Evolutionary conservation across 2,797 vertebrate genomes (phyloP).

Genomic region (Morelia viridis): DNA sequence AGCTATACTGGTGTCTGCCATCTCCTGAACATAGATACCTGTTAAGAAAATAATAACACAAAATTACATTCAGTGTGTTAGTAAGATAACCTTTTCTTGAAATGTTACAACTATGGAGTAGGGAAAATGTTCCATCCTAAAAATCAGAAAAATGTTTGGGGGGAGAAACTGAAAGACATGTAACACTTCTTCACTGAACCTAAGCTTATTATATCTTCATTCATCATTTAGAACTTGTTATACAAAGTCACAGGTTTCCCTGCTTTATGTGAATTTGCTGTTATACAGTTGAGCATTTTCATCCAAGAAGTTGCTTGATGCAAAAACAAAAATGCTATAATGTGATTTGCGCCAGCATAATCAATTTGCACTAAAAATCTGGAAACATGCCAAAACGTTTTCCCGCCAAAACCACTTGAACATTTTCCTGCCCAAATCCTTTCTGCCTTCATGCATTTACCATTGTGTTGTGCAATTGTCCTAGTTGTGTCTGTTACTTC

Average conservation of each 20-base stretch:
- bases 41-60: background rate
- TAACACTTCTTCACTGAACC: background rate
- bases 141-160: background rate
- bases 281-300: background rate
- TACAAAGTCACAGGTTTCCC: background rate
- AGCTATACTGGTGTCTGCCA: slow-evolving; percentile 79
- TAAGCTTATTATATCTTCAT: background rate
- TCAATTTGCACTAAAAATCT: background rate
- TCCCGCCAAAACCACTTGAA: background rate
- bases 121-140: background rate
- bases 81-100: background rate
- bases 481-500: too few species aligned
- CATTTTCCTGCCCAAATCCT: background rate
- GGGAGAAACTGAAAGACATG: background rate
- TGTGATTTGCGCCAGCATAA: background rate
- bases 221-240: background rate
- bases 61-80: background rate
- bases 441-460: background rate
- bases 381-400: background rate
- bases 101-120: background rate
- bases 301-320: background rate
- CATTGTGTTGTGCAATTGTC: background rate
- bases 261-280: background rate
- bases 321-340: background rate
- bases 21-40: slow-evolving; percentile 93